These are phyloP conservation scores for Plemyria rubiginata DNA, from an alignment of 2,888 invertebrate genomes.

Conservation along the genomic window DNA sequence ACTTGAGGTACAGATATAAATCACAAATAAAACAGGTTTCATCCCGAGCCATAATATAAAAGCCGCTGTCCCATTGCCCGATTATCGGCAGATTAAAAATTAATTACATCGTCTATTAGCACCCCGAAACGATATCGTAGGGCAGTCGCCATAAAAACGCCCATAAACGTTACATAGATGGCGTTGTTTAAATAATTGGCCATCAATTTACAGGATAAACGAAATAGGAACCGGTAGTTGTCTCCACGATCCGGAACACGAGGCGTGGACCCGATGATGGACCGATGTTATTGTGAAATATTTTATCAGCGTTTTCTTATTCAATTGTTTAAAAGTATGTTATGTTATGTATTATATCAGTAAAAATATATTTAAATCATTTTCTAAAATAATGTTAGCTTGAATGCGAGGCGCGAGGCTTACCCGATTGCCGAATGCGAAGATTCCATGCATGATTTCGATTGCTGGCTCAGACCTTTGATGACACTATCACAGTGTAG, in stretches of 20 bases:
- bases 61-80: constrained; percentile 24
- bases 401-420: too few species aligned
- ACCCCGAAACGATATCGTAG: constrained; percentile 45
- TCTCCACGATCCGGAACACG: not conserved
- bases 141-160: constrained; percentile 55
- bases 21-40: constrained; percentile 1
- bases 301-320: too few species aligned
- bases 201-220: constrained; percentile 30
- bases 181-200: constrained; percentile 51
- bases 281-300: too few species aligned
- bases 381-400: too few species aligned
- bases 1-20: not conserved
- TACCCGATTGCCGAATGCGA: too few species aligned
- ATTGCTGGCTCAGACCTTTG: too few species aligned
- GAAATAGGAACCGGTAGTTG: not conserved
- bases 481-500: too few species aligned
- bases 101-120: constrained; percentile 57
- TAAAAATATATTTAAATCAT: too few species aligned
- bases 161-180: constrained; percentile 42
- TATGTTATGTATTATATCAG: too few species aligned
- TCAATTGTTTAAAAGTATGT: too few species aligned
- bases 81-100: constrained; percentile 51
- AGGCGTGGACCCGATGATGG: too few species aligned
- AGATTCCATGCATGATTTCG: too few species aligned
- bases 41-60: constrained; percentile 18